Percentiles rank a stretch among this genome's conserved stretches.
Conservation (phyloP, 2,113 vertebrate genomes). For the Lophotis ruficrista region DNA sequence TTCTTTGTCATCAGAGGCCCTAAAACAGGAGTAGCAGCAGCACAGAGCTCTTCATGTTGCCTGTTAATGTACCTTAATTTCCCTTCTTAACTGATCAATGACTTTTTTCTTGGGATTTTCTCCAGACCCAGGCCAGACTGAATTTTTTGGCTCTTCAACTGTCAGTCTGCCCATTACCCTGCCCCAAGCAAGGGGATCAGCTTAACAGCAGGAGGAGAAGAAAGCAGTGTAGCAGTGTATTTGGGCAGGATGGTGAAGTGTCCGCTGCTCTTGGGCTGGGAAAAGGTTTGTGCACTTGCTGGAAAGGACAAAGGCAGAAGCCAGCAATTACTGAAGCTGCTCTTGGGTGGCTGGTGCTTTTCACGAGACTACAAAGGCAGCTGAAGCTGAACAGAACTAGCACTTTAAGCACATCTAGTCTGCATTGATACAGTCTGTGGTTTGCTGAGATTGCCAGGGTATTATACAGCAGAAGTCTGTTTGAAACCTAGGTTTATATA, state of each 20-base stretch:
- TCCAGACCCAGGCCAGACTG: neutral
- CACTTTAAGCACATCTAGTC: neutral
- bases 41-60: neutral
- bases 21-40: neutral
- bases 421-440: neutral
- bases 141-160: neutral
- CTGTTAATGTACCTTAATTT: neutral
- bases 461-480: constrained; percentile 24
- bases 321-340: neutral
- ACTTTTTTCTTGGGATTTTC: neutral
- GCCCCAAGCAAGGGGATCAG: neutral
- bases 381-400: neutral
- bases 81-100: neutral
- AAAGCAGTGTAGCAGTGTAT: neutral
- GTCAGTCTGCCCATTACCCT: neutral
- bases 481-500: constrained; percentile 63
- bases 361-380: neutral
- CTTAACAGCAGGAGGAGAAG: neutral
- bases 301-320: neutral
- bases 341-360: neutral
- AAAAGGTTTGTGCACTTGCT: neutral
- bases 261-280: neutral
- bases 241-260: neutral
- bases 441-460: neutral
- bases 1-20: neutral